Evolutionary conservation across 2,113 vertebrate genomes (phyloP), one percentile per base, ranked within the genome.

Genomic region (Salminus brasiliensis): DNA sequence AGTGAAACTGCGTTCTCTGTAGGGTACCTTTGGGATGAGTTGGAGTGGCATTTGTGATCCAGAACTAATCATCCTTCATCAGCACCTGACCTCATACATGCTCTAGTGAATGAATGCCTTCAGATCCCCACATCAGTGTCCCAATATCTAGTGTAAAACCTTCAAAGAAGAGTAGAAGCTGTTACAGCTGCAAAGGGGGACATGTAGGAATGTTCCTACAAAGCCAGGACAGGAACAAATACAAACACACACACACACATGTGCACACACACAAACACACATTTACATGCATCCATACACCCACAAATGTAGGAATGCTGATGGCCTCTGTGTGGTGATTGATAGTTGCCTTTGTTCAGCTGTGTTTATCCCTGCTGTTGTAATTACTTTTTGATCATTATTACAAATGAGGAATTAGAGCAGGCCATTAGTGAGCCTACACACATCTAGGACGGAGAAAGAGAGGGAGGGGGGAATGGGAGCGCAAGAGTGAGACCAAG

Each of bases 341-440:
- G 86, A 80, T 85, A 45, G 77, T 23, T 30, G 79, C 53, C 80
- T 84, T 82, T 84, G 77, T 85, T 70, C 67, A 25, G 76, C 76
- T 72, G 79, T 79, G 59, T 80, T 77, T 77, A 72, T 80, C 66
- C 76, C 69, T 21, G 52, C 72, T 16, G 80, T 67, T 72, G 49
- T 85, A 82, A 87, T 87, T 70, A 72, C 67, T 70, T 84, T 84
- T 79, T 81, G 79, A 84, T 86, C 80, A 80, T 86, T 84, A 80
- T 82, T 84, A 84, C 82, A 85, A 81, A 80, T 57, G 57, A 62
- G 74, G 76, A 80, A 85, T 84, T 80, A 84, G 77, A 62, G 70
- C 16, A 30, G 41, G 74, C 71, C 82, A 79, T 85, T 84, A 85
- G 76, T 65, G 74, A 69, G 39, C 77, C 69, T 66, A 72, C 77